A percentile compares a stretch with the other conserved stretches of the same genome.
These are phyloP conservation scores for Scaptomyza reducta DNA, from an alignment of 2,888 invertebrate species.

Conservation along the genomic window DNA sequence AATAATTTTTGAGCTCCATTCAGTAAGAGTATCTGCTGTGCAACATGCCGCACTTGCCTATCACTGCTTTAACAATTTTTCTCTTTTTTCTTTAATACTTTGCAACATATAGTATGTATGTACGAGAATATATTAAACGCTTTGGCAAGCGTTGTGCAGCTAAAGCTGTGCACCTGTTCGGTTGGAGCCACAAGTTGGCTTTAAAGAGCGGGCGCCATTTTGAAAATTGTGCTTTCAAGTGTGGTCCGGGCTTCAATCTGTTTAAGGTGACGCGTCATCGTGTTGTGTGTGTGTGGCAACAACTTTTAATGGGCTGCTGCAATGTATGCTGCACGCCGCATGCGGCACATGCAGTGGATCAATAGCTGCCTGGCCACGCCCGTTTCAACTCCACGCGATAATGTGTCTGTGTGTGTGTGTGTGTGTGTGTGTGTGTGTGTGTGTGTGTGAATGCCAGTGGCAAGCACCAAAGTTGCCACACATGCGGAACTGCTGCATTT, in stretches of 20 bases:
- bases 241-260: constrained; percentile 12
- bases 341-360: constrained; percentile 71
- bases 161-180: constrained; percentile 78
- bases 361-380: constrained; percentile 73
- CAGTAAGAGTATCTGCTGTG: neutral
- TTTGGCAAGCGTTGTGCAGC: neutral
- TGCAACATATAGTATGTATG: neutral
- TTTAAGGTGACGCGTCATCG: constrained; percentile 50
- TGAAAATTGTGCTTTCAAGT: constrained; percentile 52
- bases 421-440: neutral
- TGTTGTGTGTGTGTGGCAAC: constrained; percentile 3
- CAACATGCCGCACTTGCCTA: neutral
- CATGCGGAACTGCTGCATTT: constrained; percentile 82
- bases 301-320: constrained; percentile 16
- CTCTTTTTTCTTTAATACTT: neutral
- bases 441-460: neutral
- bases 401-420: neutral
- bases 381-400: constrained; percentile 29
- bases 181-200: constrained; percentile 82
- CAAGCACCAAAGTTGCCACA: constrained; percentile 50
- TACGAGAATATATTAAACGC: neutral
- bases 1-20: too few relatives aligned
- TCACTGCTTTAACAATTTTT: neutral
- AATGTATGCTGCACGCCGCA: constrained; percentile 59
- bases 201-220: constrained; percentile 81